Evolutionary conservation across 2,113 vertebrate genomes (phyloP).

Genomic region (Anseranas semipalmata): DNA sequence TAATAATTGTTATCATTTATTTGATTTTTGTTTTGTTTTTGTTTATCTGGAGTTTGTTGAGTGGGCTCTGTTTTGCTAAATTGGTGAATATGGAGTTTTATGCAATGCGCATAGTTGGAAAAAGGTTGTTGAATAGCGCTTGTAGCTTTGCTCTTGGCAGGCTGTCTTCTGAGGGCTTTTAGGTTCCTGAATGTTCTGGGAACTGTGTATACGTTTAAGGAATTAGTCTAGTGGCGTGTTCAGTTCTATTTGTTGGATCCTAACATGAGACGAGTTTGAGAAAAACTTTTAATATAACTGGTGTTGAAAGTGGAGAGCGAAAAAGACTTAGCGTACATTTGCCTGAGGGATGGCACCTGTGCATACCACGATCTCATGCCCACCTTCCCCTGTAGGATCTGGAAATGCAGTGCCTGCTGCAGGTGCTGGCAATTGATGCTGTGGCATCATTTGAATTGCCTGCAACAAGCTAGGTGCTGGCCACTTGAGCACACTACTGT

Average conservation of each 20-base stretch:
- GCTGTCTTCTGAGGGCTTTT: not conserved
- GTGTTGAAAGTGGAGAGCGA: not conserved
- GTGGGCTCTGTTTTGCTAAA: not conserved
- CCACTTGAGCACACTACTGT: not conserved
- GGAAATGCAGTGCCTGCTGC: not conserved
- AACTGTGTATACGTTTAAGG: not conserved
- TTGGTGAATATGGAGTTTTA: not conserved
- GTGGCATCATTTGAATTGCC: not conserved
- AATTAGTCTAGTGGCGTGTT: not conserved
- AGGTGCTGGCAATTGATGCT: not conserved
- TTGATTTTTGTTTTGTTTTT: not conserved
- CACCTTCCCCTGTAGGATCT: not conserved
- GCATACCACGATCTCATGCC: fast-evolving
- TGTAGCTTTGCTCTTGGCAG: not conserved
- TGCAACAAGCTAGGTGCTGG: not conserved
- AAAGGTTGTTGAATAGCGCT: not conserved
- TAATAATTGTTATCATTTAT: not conserved
- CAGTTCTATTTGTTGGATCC: not conserved
- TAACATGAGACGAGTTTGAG: not conserved
- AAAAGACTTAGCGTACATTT: fast-evolving
- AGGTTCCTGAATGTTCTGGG: not conserved
- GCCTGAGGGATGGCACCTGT: not conserved
- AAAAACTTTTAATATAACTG: not conserved
- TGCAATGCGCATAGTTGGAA: not conserved
- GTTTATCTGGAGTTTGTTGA: not conserved